A percentile compares a stretch with the other conserved stretches of the same genome.
Conservation (phyloP, 2,888 invertebrate genomes). For the Eilema depressum region DNA sequence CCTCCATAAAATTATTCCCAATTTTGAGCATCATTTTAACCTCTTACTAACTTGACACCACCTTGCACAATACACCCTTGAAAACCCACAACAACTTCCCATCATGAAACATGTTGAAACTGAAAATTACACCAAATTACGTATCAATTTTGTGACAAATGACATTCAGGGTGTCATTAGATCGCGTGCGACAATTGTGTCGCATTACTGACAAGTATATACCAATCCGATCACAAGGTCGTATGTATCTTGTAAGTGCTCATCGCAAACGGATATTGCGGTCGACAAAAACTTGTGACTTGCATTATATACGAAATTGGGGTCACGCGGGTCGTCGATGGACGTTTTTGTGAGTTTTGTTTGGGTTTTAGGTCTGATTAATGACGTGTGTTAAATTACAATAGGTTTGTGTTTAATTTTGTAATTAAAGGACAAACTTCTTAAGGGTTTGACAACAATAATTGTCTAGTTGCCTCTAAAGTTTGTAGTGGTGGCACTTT, state of each 20-base stretch:
- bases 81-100: conserved; percentile 23
- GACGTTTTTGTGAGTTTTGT: conserved; percentile 7
- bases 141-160: conserved; percentile 47
- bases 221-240: conserved; percentile 46
- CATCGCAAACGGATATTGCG: conserved; percentile 52
- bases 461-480: too few species aligned
- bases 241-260: conserved; percentile 37
- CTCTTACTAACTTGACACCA: background rate
- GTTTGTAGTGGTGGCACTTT: too few species aligned
- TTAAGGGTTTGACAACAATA: background rate
- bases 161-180: conserved; percentile 32
- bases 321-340: conserved; percentile 47
- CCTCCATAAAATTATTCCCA: too few species aligned
- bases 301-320: conserved; percentile 56
- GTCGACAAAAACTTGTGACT: conserved; percentile 57
- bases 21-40: too few species aligned
- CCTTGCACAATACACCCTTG: conserved; percentile 19
- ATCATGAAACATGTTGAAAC: conserved; percentile 21
- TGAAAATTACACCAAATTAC: conserved; percentile 29
- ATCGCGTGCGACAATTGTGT: conserved; percentile 50
- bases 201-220: conserved; percentile 41
- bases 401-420: background rate
- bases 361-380: conserved; percentile 23
- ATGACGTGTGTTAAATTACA: conserved; percentile 5
- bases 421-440: background rate